Base-by-base conservation (phyloP, 2,797 vertebrate species). In the Harpagifer antarcticus region DNA sequence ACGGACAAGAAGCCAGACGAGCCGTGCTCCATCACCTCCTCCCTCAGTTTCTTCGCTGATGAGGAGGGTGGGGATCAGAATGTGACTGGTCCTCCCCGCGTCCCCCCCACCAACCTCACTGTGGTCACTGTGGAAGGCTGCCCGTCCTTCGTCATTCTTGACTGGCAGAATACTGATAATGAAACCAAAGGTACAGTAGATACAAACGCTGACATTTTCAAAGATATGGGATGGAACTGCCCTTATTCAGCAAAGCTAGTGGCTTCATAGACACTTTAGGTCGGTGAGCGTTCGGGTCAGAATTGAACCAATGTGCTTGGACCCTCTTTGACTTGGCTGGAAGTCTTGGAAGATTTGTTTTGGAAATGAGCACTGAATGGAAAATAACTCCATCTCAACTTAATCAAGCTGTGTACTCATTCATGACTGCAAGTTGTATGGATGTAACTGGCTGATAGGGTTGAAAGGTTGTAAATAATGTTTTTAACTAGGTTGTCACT, bases 101-200 rank as follows among this genome's bases (percentile, higher is more conserved):
- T 92, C 17, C 95, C 97, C 13, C 98, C 98, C 13, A 96, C 97
- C 58, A 99, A 99, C 79, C 91, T 99, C 84, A 99, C 98, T 0
- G 96, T 99, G 88, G 95, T 99, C 48, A 98, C 98, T 0, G 98
- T 99, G 60, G 98, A 99, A 69, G 98, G 98, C 9, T 99, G 98
- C 72, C 93, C 98, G 0, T 97, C 97, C 2, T 99, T 99, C 0
- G 93, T 99, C 87, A 97, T 99, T 81, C 62, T 99, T 20, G 97
- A 98, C 88, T 99, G 98, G 98, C 89, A 98, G 52, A 96, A 96
- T 75, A 88, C 95, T 11, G 93, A 96, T 79, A 99, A 99, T 49
- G 97, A 99, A 78, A 98, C 97, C 75, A 97, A 93, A 89, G 98
- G 98, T 99, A 83, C 0, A 5, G n/a, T 20, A 19, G n/a, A 15